These are phyloP conservation scores for Tupiocoris notatus DNA, from an alignment of 2,888 invertebrate genomes.

Conservation along the genomic window DNA sequence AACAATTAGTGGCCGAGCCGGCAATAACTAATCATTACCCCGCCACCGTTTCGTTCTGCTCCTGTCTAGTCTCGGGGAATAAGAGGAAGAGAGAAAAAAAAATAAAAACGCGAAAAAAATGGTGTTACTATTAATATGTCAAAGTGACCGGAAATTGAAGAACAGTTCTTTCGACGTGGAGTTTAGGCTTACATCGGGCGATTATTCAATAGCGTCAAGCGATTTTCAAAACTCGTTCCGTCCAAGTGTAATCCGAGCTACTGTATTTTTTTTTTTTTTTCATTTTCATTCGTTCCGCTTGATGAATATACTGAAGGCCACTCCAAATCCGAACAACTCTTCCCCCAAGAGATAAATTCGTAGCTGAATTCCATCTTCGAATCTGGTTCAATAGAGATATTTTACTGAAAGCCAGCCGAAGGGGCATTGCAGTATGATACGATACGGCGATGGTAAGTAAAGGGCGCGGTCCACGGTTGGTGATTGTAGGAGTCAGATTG, in stretches of 20 bases:
- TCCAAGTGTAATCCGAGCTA: background rate
- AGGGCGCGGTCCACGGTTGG: background rate
- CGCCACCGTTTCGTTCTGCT: background rate
- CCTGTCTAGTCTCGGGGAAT: background rate
- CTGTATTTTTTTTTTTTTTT: background rate
- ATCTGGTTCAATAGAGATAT: too few species aligned
- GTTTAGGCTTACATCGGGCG: background rate
- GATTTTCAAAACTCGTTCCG: background rate
- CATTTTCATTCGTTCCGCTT: background rate
- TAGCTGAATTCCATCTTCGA: too few species aligned
- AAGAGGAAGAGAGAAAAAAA: constrained; percentile 1
- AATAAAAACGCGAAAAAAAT: background rate
- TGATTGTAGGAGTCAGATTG: constrained; percentile 38
- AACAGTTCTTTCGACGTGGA: background rate
- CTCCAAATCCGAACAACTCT: background rate
- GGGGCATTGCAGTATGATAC: background rate
- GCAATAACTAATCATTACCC: constrained; percentile 41
- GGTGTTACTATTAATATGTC: constrained; percentile 41
- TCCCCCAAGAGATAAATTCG: background rate
- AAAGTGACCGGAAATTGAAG: constrained; percentile 7
- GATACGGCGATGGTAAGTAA: background rate
- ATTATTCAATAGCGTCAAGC: background rate
- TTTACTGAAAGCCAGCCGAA: background rate
- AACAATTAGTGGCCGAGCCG: constrained; percentile 37
- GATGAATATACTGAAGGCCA: background rate